A percentile compares a stretch with the other conserved stretches of the same genome.
These are phyloP conservation scores for Spongilla lacustris DNA, from an alignment of 37 sponge, comb jelly and placozoan genomes.

Conservation along the genomic window DNA sequence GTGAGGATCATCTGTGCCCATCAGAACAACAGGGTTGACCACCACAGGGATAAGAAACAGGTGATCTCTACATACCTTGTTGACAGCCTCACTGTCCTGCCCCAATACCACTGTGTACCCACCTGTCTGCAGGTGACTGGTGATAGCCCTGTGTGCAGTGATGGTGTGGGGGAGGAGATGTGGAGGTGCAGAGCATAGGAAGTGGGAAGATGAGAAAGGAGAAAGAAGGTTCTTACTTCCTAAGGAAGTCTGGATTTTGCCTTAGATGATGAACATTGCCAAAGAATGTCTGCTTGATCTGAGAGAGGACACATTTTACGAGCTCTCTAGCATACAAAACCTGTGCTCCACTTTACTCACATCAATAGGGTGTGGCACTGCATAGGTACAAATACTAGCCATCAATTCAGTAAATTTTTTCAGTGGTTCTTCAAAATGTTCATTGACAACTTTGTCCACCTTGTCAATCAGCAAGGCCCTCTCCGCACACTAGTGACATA, in stretches of 20 bases:
- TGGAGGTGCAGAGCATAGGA: not conserved
- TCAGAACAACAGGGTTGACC: not conserved
- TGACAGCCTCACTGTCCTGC: conserved; percentile 14
- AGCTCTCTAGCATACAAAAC: too few species aligned
- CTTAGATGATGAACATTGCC: not conserved
- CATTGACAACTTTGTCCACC: conserved; percentile 5
- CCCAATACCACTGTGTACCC: conserved; percentile 73
- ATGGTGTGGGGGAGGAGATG: not conserved
- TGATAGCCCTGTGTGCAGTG: conserved; percentile 49
- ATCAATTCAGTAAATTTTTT: conserved; percentile 25
- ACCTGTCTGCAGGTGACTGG: conserved; percentile 65
- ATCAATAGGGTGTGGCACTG: conserved; percentile 26
- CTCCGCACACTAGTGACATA: not conserved
- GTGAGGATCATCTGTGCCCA: conserved; percentile 72
- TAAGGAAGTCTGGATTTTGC: not conserved
- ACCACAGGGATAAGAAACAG: not conserved
- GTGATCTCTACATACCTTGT: conserved; percentile 33
- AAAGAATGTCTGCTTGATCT: conserved; percentile 5
- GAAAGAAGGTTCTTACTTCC: not conserved
- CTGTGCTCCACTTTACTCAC: conserved; percentile 2
- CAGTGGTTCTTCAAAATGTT: conserved; percentile 15
- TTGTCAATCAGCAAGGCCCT: not conserved
- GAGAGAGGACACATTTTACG: not conserved
- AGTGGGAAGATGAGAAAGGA: not conserved
- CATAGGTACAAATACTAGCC: conserved; percentile 7